Conservation (phyloP, 2,113 vertebrate species). For the Pholis gunnellus region DNA sequence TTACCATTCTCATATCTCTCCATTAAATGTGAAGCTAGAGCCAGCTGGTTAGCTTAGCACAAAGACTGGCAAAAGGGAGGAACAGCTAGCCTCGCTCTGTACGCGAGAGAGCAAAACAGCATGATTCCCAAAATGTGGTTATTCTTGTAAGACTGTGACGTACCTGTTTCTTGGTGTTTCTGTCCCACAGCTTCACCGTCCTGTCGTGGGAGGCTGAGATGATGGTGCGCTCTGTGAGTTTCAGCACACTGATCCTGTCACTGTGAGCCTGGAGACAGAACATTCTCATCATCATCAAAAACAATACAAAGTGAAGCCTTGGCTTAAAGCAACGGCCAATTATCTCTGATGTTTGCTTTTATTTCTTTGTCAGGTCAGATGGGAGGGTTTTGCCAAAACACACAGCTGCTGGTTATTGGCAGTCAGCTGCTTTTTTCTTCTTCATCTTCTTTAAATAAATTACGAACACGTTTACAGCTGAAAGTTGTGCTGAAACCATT, state of each 20-base stretch:
- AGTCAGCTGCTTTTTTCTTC: neutral
- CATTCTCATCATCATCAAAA: neutral
- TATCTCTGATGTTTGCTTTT: neutral
- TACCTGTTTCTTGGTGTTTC: conserved; percentile 83
- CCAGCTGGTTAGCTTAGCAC: neutral
- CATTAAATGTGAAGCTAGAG: neutral
- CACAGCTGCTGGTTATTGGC: neutral
- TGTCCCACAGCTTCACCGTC: conserved; percentile 85
- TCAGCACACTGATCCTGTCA: conserved; percentile 79
- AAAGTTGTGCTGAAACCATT: neutral
- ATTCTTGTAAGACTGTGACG: neutral
- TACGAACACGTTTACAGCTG: neutral
- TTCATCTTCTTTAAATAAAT: neutral
- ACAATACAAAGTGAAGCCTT: neutral
- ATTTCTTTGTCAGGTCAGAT: neutral
- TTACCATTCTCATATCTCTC: neutral
- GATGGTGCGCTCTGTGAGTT: conserved; percentile 72
- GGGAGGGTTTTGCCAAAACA: neutral
- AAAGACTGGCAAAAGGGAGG: neutral
- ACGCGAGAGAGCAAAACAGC: no score
- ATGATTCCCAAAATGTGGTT: neutral
- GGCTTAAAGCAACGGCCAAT: neutral
- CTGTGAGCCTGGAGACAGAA: conserved; percentile 75
- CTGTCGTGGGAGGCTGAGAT: conserved; percentile 82
- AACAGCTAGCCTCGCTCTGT: no score